Evolutionary conservation across 2,113 vertebrate genomes (phyloP).

Genomic region (Microtus richardsoni): DNA sequence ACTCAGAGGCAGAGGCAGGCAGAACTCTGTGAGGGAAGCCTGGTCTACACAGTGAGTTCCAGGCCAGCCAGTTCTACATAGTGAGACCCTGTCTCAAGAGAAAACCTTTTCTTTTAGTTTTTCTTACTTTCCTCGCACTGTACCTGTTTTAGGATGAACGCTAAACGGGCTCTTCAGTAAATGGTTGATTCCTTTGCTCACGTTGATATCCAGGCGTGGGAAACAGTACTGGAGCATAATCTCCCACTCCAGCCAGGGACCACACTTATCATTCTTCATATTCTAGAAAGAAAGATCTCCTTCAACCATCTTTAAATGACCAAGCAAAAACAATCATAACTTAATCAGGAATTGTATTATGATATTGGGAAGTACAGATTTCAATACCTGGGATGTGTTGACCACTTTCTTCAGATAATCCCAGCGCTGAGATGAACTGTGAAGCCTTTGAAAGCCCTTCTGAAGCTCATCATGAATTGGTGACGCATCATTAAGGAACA

Average conservation of each 20-base stretch:
- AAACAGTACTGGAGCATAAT: slow-evolving; percentile 98
- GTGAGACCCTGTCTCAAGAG: background rate
- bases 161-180: slow-evolving; percentile 98
- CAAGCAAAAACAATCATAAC: slow-evolving; percentile 45
- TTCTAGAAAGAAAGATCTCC: slow-evolving; percentile 54
- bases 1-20: background rate
- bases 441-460: slow-evolving; percentile 84
- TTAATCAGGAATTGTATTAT: slow-evolving; percentile 39
- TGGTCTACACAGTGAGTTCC: background rate
- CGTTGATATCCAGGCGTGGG: slow-evolving; percentile 95
- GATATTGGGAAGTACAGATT: slow-evolving; percentile 31
- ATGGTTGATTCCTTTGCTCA: slow-evolving; percentile 97
- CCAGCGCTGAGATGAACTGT: slow-evolving; percentile 91
- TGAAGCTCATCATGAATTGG: slow-evolving; percentile 86
- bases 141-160: slow-evolving; percentile 96
- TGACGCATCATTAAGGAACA: slow-evolving; percentile 78
- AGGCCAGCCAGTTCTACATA: background rate
- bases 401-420: slow-evolving; percentile 80
- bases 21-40: background rate
- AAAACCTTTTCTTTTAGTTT: slow-evolving; percentile 25
- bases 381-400: slow-evolving; percentile 67
- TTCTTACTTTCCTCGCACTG: background rate
- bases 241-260: slow-evolving; percentile 88
- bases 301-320: slow-evolving; percentile 37
- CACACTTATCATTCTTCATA: slow-evolving; percentile 75